Evolutionary conservation across 2,888 invertebrate species (phyloP), one percentile per base, ranked within the genome.

Genomic region (Caenorhabditis sinica): DNA sequence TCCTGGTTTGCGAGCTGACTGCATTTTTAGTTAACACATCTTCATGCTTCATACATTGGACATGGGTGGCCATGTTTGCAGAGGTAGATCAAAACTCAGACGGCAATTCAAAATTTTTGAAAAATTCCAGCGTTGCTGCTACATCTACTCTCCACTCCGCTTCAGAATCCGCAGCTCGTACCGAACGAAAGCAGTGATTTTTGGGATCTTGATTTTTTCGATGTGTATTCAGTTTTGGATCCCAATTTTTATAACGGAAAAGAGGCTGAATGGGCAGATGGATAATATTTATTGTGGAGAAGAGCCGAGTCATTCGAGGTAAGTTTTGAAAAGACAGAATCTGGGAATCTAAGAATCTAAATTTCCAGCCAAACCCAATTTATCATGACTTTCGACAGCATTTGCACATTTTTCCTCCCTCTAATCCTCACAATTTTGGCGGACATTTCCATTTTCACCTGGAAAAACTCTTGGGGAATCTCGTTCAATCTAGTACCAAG

Each of bases 31-130:
- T 86, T 23, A 86, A 88, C 56, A 74, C 84, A 9, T 88, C 87
- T 0, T 85, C 87, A 0, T 87, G 88, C 53, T 88, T 88, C 68
- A 83, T 85, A 23, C 86, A 88, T 71, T 88, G 88, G 87, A 69
- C 85, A 49, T 88, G 86, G 87, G 88, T 88, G 6, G 83, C 83
- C 8, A 87, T 88, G 88, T 88, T 86, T 68, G 75, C 86, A 25
- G 83, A 86, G 68, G 86, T 86, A 53, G 76, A 28, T 25, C 30
- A 23, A 23, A 6, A 28, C 13, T 68, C 13, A 11, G 11, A 13
- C 4, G 9, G 40, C 9, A 40, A n/a, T 23, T 11, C 5, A 53
- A 53, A 53, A 25, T 9, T 0, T 56, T 23, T 2, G 1, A 15
- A 56, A 56, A 15, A 40, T 72, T 72, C 4, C 83, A 83, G 73